Evolutionary conservation across 2,888 invertebrate species (phyloP).

Genomic region (Meteorus colon): DNA sequence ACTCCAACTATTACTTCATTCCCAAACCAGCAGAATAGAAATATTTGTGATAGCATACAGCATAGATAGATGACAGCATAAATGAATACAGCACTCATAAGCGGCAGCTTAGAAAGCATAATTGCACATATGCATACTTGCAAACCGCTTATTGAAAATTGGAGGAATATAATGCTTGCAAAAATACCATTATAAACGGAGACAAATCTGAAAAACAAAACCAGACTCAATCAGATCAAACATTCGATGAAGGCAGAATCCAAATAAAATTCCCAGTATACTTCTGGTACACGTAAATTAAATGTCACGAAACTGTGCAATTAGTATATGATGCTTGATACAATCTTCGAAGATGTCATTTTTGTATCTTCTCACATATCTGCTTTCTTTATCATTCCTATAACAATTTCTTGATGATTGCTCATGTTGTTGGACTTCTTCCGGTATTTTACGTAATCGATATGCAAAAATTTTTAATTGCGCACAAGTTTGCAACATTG

Average conservation of each 20-base stretch:
- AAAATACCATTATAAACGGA: constrained; percentile 31
- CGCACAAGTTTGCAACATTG: constrained; percentile 17
- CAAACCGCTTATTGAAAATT: constrained; percentile 27
- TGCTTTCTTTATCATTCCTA: not conserved
- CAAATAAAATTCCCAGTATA: not conserved
- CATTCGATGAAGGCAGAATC: not conserved
- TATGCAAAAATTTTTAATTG: constrained; percentile 21
- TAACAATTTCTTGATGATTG: no score
- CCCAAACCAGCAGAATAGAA: constrained; percentile 44
- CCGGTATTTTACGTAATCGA: not conserved
- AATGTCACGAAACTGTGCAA: not conserved
- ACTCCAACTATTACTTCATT: constrained; percentile 41
- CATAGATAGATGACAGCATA: constrained; percentile 8
- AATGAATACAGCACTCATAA: constrained; percentile 19
- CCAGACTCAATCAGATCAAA: not conserved
- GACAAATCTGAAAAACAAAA: constrained; percentile 33
- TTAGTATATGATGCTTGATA: constrained; percentile 15
- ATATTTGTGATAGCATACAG: constrained; percentile 37
- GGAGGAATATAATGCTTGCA: constrained; percentile 35
- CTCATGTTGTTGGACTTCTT: not conserved
- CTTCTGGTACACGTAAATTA: not conserved
- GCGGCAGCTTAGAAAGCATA: constrained; percentile 22
- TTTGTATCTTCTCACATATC: not conserved
- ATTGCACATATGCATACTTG: constrained; percentile 29
- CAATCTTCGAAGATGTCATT: not conserved